Conservation (phyloP, 1,140 invertebrate genomes). For the Hycleus phaleratus region DNA sequence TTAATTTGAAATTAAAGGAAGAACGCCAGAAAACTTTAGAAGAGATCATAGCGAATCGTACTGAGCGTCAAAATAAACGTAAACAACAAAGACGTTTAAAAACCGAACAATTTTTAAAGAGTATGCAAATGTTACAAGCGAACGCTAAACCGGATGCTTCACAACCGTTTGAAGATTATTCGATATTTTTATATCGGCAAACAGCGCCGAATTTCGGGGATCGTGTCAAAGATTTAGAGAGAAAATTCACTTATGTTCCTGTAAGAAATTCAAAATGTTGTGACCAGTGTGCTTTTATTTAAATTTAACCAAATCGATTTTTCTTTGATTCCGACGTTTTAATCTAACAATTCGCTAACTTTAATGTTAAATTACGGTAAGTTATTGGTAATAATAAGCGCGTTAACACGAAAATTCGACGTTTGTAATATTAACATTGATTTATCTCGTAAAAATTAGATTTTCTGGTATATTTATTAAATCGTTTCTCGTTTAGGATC, state of each 20-base stretch:
- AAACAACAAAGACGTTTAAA: constrained; percentile 59
- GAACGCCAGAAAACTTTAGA: constrained; percentile 57
- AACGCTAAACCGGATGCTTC: constrained; percentile 49
- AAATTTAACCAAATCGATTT: not conserved
- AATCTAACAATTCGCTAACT: no score
- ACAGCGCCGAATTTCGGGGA: constrained; percentile 67
- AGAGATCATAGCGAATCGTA: constrained; percentile 60
- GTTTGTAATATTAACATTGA: not conserved
- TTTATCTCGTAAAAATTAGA: no score
- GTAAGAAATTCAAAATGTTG: constrained; percentile 54
- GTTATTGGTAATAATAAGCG: no score
- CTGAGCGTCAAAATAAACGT: constrained; percentile 55
- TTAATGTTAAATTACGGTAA: no score
- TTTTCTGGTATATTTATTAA: no score
- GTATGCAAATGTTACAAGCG: constrained; percentile 66
- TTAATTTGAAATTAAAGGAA: constrained; percentile 43
- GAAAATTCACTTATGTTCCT: constrained; percentile 61
- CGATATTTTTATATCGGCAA: constrained; percentile 64
- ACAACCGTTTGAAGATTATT: constrained; percentile 63
- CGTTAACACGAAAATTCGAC: not conserved
- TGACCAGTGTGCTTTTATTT: constrained; percentile 14
- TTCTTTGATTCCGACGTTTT: no score
- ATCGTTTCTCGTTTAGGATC: constrained; percentile 46
- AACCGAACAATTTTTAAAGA: constrained; percentile 67
- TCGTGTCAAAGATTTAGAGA: constrained; percentile 67